These are phyloP conservation scores for Andrena camellia DNA, from an alignment of 2,888 invertebrate genomes.

Conservation along the genomic window DNA sequence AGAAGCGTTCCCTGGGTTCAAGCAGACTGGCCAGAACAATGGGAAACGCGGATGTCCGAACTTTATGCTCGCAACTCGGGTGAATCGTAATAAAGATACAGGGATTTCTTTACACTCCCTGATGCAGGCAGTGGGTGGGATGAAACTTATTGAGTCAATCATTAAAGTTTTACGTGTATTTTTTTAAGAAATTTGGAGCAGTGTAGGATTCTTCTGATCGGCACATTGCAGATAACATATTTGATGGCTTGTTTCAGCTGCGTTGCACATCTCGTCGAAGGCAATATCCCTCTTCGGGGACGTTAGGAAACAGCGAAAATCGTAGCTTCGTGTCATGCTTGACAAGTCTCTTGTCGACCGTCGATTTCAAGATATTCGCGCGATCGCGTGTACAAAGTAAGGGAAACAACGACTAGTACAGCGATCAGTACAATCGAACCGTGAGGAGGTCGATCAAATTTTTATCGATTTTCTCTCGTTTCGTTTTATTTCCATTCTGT, in stretches of 20 bases:
- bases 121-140: no score
- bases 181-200: no score
- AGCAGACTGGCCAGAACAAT: background rate
- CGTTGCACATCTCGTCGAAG: background rate
- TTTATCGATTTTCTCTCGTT: slow-evolving; percentile 48
- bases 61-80: background rate
- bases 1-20: background rate
- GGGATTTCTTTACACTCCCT: no score
- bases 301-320: slow-evolving; percentile 20
- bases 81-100: no score
- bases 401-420: slow-evolving; percentile 29
- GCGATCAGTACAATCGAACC: slow-evolving; percentile 32
- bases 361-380: slow-evolving; percentile 42
- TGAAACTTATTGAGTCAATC: no score
- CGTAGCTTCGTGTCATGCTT: slow-evolving; percentile 29
- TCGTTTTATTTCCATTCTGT: background rate
- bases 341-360: slow-evolving; percentile 18
- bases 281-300: background rate
- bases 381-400: slow-evolving; percentile 39
- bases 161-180: no score
- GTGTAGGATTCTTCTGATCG: background rate
- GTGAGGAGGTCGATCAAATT: slow-evolving; percentile 56
- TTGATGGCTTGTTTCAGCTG: background rate
- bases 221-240: background rate
- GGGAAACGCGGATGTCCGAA: slow-evolving; percentile 9